A percentile compares a stretch with the other conserved stretches of the same genome.
phyloP scores from a whole-genome alignment of 1,140 invertebrate genomes.

The Nomia melanderi region DNA sequence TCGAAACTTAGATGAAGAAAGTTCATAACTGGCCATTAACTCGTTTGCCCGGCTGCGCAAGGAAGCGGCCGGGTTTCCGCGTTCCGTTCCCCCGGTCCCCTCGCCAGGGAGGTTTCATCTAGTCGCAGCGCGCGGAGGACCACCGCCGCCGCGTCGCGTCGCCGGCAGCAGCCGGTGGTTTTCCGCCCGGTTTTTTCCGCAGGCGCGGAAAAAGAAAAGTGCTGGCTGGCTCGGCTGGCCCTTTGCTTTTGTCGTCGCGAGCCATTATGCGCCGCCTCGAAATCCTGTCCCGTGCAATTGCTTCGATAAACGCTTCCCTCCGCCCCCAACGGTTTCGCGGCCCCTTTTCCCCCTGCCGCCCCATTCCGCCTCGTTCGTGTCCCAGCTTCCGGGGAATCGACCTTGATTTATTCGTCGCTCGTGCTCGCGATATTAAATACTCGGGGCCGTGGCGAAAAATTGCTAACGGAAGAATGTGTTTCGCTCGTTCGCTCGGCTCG shows the following conservation, averaged over 20 bases:
- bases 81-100: no score
- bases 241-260: slow-evolving; percentile 13
- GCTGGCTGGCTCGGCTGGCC: not conserved
- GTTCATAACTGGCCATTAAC: slow-evolving; percentile 76
- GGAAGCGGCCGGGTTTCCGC: slow-evolving; percentile 5
- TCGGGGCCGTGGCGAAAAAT: not conserved
- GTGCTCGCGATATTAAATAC: not conserved
- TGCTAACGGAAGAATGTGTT: slow-evolving; percentile 6
- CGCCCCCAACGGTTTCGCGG: not conserved
- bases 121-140: no score
- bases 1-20: slow-evolving; percentile 75
- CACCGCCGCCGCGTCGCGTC: not conserved
- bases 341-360: not conserved
- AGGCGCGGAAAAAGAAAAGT: not conserved
- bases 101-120: no score
- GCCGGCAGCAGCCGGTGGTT: slow-evolving; percentile 3
- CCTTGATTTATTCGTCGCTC: not conserved
- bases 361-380: not conserved
- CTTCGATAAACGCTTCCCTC: slow-evolving; percentile 13
- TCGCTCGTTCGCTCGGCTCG: not conserved
- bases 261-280: slow-evolving; percentile 5
- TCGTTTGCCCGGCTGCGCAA: slow-evolving; percentile 51
- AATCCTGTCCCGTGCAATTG: slow-evolving; percentile 5
- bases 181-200: not conserved
- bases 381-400: not conserved